These are phyloP conservation scores for Takifugu bimaculatus DNA, from an alignment of 2,113 vertebrate genomes.

Conservation along the genomic window DNA sequence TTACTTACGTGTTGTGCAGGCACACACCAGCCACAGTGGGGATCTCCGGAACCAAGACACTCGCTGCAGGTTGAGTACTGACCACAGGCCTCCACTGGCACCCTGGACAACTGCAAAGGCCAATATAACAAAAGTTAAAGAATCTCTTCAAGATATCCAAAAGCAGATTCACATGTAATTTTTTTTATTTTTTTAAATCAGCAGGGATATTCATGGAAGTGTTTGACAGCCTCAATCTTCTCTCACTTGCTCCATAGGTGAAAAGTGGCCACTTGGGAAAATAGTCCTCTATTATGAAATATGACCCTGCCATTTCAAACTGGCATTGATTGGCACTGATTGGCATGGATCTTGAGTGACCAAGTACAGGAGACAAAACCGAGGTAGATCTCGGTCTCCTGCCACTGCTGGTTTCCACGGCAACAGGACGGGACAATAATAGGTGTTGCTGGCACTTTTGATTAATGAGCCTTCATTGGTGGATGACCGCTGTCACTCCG, in stretches of 20 bases:
- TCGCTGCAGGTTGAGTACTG: constrained; percentile 87
- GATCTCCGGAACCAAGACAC: constrained; percentile 92
- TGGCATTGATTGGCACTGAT: constrained; percentile 67
- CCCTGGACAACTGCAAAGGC: constrained; percentile 82
- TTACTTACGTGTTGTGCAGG: constrained; percentile 92
- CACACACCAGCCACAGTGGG: constrained; percentile 99
- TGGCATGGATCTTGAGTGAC: constrained; percentile 46
- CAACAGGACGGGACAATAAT: constrained; percentile 44
- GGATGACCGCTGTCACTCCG: constrained; percentile 67
- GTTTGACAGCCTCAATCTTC: constrained; percentile 27
- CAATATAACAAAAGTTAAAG: constrained; percentile 10
- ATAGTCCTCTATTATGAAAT: constrained; percentile 48
- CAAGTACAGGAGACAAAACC: constrained; percentile 36
- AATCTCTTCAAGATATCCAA: background rate
- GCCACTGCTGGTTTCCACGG: constrained; percentile 45
- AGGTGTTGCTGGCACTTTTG: constrained; percentile 57
- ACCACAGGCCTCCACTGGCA: constrained; percentile 91
- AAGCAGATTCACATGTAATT: too few relatives aligned
- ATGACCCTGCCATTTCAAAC: constrained; percentile 55
- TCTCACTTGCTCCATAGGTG: constrained; percentile 19
- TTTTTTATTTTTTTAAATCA: background rate
- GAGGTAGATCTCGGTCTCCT: constrained; percentile 26
- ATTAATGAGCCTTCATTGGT: constrained; percentile 64
- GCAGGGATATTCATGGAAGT: constrained; percentile 4
- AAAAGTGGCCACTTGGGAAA: constrained; percentile 25